phyloP scores from a whole-genome alignment of 2,888 invertebrate species.

The Drosophila nr. perissopoda region DNA sequence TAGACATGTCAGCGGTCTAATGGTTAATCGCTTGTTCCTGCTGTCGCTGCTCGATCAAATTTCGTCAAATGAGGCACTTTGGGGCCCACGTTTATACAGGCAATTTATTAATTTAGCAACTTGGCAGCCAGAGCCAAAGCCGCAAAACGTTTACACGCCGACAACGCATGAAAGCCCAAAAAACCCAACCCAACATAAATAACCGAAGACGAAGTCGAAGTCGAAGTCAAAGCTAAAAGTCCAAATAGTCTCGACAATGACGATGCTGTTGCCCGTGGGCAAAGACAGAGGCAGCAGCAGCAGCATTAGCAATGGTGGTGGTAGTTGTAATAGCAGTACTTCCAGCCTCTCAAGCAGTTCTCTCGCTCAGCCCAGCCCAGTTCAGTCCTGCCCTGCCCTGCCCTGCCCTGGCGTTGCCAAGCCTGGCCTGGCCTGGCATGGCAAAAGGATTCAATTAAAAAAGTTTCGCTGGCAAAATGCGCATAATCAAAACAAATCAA shows the following conservation, averaged over 20 bases:
- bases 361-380: slow-evolving; percentile 3
- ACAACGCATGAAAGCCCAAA: slow-evolving; percentile 30
- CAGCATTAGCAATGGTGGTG: neutral
- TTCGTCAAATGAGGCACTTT: slow-evolving; percentile 64
- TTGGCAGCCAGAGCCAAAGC: slow-evolving; percentile 50
- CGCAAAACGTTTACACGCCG: slow-evolving; percentile 74
- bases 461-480: slow-evolving; percentile 74
- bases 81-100: slow-evolving; percentile 67
- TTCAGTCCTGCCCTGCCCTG: neutral
- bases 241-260: slow-evolving; percentile 52
- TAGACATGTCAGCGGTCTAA: slow-evolving; percentile 47
- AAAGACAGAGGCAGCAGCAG: slow-evolving; percentile 1
- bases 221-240: slow-evolving; percentile 43
- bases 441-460: slow-evolving; percentile 70
- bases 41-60: slow-evolving; percentile 63
- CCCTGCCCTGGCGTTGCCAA: neutral
- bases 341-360: slow-evolving; percentile 9
- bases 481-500: slow-evolving; percentile 85
- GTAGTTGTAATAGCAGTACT: neutral
- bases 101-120: slow-evolving; percentile 77
- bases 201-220: slow-evolving; percentile 7
- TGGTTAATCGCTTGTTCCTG: slow-evolving; percentile 48
- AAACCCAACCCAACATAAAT: neutral
- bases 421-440: slow-evolving; percentile 5
- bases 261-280: slow-evolving; percentile 37